These are phyloP conservation scores for Epicampocera succincta DNA, from an alignment of 2,888 invertebrate genomes.

Conservation along the genomic window DNA sequence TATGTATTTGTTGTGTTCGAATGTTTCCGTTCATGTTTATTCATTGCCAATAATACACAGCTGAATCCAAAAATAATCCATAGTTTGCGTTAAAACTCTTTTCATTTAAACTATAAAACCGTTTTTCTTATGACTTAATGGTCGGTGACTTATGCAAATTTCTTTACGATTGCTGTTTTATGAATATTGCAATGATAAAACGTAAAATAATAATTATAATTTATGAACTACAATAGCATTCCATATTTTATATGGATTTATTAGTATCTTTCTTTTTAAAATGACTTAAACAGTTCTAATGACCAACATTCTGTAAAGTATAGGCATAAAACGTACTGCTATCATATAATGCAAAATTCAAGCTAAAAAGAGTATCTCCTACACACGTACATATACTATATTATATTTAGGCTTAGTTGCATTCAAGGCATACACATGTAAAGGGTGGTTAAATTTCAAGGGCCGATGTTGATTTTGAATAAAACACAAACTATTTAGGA, in stretches of 20 bases:
- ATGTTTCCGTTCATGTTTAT: constrained; percentile 37
- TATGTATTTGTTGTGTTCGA: constrained; percentile 1
- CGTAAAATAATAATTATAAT: constrained; percentile 2
- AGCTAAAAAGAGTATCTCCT: too few relatives aligned
- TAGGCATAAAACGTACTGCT: constrained; percentile 30
- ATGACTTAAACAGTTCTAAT: constrained; percentile 9
- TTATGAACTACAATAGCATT: background rate
- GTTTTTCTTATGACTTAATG: constrained; percentile 40
- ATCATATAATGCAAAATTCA: constrained; percentile 46
- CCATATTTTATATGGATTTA: too few relatives aligned
- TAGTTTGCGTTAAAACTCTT: constrained; percentile 13
- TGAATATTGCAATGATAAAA: background rate
- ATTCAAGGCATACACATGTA: constrained; percentile 1
- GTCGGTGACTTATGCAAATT: constrained; percentile 35
- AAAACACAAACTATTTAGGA: too few relatives aligned
- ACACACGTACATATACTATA: background rate
- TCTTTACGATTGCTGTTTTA: background rate
- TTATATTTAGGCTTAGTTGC: too few relatives aligned
- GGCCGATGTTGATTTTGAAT: too few relatives aligned
- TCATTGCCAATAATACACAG: background rate
- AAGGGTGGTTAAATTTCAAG: background rate
- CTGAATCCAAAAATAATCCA: constrained; percentile 9
- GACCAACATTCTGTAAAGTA: constrained; percentile 20
- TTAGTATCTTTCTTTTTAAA: too few relatives aligned
- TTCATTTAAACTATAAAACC: constrained; percentile 42